Base-by-base conservation (phyloP, 2,888 invertebrate species). In the Itoplectis maculator region DNA sequence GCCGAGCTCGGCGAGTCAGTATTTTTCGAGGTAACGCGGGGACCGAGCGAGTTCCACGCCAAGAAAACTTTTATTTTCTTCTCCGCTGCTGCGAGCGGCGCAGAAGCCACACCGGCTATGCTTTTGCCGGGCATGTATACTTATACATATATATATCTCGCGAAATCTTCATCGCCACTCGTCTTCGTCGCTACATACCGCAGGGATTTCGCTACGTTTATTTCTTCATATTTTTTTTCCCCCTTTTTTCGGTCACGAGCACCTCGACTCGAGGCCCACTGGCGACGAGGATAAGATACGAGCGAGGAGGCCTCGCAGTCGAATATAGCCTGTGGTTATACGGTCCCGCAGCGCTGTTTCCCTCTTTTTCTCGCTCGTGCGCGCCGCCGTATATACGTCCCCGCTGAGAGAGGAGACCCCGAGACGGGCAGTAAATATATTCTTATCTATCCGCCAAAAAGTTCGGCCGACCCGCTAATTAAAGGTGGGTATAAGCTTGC, bases 381-480 rank as follows among this genome's bases (percentile, higher is more conserved):
- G n/a, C n/a, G n/a, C n/a, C n/a, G n/a, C n/a, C n/a, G n/a, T 42
- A 73, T 65, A 18, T 59, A 59, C 40, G 59, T 65, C 45, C 56
- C 37, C 59, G 73, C 47, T 68, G 66, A 73, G n/a, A n/a, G n/a
- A n/a, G 59, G 65, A 65, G 70, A 72, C 42, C 35, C 75, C 85
- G 87, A 88, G 86, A 73, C 73, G 40, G 83, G 88, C 86, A 87
- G 87, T 89, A 89, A 90, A 90, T 91, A 90, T 87, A 88, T 88
- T 88, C 89, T 91, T 91, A 91, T 91, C 91, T 91, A 88, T 91
- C 86, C 86, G 86, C 89, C 89, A 88, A 91, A 91, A 91, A 89
- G 90, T 89, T 90, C 84, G 88, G 87, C 86, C 85, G 84, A 87
- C 86, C 88, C 88, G 87, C 89, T 91, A 91, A 91, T 91, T 90